Percentiles rank a stretch among this genome's conserved stretches.
These are phyloP conservation scores for Nebria ingens DNA, from an alignment of 1,140 invertebrate genomes.

Conservation along the genomic window DNA sequence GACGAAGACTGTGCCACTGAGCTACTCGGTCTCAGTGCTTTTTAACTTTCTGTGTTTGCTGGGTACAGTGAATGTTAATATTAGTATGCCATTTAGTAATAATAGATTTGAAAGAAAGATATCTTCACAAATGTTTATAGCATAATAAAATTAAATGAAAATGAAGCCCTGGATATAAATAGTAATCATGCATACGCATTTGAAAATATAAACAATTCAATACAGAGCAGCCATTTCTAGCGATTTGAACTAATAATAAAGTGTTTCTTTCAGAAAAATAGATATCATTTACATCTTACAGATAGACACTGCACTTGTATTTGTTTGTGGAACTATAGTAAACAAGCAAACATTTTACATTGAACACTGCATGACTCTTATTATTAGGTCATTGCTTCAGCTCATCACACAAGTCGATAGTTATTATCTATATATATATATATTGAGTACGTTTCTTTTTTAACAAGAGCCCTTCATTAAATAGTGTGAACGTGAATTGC, in stretches of 20 bases:
- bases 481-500: constrained; percentile 4
- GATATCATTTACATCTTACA: constrained; percentile 2
- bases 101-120: too few relatives aligned
- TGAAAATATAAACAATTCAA: too few relatives aligned
- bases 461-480: constrained; percentile 7
- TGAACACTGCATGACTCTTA: constrained; percentile 9
- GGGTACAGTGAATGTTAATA: too few relatives aligned
- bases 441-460: constrained; percentile 4
- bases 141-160: too few relatives aligned
- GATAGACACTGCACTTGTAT: constrained; percentile 7
- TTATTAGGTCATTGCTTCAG: constrained; percentile 6
- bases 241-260: constrained; percentile 1
- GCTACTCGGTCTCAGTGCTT: too few relatives aligned
- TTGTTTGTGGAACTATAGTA: not conserved
- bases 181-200: too few relatives aligned
- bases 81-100: too few relatives aligned
- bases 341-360: constrained; percentile 8
- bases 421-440: not conserved
- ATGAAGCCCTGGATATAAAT: too few relatives aligned
- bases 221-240: constrained; percentile 8
- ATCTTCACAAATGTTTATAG: too few relatives aligned
- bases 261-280: not conserved
- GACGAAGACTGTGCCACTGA: too few relatives aligned
- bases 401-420: constrained; percentile 8
- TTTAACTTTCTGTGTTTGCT: too few relatives aligned